Conservation (phyloP, 2,888 invertebrate genomes). For the Drosophila quasianomalipes region DNA sequence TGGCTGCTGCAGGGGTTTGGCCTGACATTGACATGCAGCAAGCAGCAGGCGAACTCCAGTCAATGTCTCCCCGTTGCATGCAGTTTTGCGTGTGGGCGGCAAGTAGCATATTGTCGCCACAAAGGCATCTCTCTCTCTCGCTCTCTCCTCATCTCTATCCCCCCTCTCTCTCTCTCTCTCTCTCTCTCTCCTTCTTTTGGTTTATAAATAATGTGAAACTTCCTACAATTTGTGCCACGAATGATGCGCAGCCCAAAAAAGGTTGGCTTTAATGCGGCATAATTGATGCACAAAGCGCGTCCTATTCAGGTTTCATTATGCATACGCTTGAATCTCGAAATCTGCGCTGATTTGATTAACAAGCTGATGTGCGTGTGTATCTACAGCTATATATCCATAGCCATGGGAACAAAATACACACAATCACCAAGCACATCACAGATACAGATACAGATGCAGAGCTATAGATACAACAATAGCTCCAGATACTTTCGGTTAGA, state of each 20-base stretch:
- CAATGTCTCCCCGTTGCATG: slow-evolving; percentile 22
- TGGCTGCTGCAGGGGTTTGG: slow-evolving; percentile 25
- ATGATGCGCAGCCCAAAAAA: slow-evolving; percentile 49
- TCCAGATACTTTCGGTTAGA: slow-evolving; percentile 36
- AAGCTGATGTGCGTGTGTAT: slow-evolving; percentile 30
- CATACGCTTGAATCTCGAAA: slow-evolving; percentile 30
- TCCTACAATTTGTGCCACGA: slow-evolving; percentile 72
- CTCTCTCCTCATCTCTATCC: background rate
- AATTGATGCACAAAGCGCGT: slow-evolving; percentile 73
- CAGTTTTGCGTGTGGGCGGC: slow-evolving; percentile 49
- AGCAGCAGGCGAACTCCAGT: slow-evolving; percentile 15
- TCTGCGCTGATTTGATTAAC: slow-evolving; percentile 66
- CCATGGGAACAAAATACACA: slow-evolving; percentile 21
- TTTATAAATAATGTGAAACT: slow-evolving; percentile 68
- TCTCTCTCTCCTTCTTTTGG: background rate
- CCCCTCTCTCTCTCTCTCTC: background rate
- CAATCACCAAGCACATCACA: background rate
- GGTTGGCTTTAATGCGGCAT: slow-evolving; percentile 69
- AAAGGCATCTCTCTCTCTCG: slow-evolving; percentile 4
- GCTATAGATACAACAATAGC: background rate
- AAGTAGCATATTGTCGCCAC: slow-evolving; percentile 34
- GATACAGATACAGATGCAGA: background rate
- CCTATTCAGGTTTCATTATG: slow-evolving; percentile 64
- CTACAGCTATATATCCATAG: slow-evolving; percentile 17
- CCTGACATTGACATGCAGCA: slow-evolving; percentile 70